phyloP scores from a whole-genome alignment of 1,140 invertebrate species.

The Dryas iulia region DNA sequence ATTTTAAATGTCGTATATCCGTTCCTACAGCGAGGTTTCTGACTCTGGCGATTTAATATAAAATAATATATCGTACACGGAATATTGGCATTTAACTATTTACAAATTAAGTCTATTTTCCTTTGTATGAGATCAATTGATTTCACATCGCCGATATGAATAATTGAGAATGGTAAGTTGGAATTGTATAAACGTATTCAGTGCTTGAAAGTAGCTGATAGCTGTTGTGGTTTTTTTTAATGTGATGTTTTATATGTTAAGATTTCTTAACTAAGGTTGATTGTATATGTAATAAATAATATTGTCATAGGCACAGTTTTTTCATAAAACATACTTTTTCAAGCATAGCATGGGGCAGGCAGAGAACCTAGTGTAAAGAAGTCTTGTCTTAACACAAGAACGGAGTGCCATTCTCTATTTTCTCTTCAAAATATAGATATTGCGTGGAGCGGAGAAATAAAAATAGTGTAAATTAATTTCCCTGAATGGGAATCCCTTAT shows the following conservation, averaged over 20 bases:
- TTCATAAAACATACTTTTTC: too few species aligned
- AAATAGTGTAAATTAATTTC: too few species aligned
- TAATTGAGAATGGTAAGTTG: conserved; percentile 30
- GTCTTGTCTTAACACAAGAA: too few species aligned
- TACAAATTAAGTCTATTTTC: conserved; percentile 24
- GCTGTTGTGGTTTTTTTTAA: not conserved
- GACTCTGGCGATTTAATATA: conserved; percentile 24
- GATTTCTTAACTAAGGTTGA: too few species aligned
- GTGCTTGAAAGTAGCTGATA: conserved; percentile 16
- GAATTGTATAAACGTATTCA: conserved; percentile 34
- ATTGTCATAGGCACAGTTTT: too few species aligned
- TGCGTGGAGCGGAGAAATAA: too few species aligned
- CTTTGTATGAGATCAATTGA: conserved; percentile 20
- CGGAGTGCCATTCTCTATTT: too few species aligned
- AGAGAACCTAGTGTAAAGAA: too few species aligned
- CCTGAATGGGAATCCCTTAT: too few species aligned
- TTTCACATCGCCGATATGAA: conserved; percentile 30
- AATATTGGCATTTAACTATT: conserved; percentile 22
- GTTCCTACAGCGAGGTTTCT: conserved; percentile 15
- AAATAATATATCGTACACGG: not conserved
- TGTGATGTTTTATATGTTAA: not conserved
- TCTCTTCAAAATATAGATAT: too few species aligned
- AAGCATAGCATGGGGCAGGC: too few species aligned
- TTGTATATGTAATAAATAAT: too few species aligned
- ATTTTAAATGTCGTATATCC: not conserved